phyloP scores from a whole-genome alignment of 2,888 invertebrate species.

The Koerneria pararmatus region DNA sequence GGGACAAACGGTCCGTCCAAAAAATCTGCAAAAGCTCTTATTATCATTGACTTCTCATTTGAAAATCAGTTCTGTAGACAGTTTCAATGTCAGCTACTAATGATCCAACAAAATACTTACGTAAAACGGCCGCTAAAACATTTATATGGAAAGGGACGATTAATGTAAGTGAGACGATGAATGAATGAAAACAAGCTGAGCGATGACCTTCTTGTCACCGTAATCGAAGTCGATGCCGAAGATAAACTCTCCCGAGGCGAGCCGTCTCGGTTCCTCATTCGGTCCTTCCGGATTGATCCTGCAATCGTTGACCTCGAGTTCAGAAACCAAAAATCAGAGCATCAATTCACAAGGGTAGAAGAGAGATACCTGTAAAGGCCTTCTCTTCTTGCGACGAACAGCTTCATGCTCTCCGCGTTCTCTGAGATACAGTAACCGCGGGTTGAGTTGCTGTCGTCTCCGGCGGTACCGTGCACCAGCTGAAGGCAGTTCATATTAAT shows the following conservation, averaged over 20 bases:
- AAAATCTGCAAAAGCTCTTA: conserved; percentile 62
- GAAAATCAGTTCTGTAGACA: no score
- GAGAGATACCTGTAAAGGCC: conserved; percentile 46
- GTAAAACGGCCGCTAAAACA: no score
- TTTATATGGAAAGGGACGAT: no score
- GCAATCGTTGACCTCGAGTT: no score
- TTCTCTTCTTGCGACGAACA: conserved; percentile 57
- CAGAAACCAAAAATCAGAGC: no score
- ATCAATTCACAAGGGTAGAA: no score
- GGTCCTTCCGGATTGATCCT: conserved; percentile 37
- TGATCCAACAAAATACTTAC: no score
- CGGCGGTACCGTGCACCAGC: conserved; percentile 37
- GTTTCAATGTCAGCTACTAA: no score
- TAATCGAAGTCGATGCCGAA: conserved; percentile 88
- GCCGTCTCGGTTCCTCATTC: conserved; percentile 43
- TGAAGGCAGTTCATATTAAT: no score
- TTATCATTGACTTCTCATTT: not conserved
- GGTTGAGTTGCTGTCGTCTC: conserved; percentile 20
- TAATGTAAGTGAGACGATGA: no score
- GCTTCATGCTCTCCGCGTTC: conserved; percentile 54
- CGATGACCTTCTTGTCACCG: conserved; percentile 72
- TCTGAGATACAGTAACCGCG: conserved; percentile 57
- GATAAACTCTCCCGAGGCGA: conserved; percentile 59
- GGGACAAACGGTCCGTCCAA: conserved; percentile 69
- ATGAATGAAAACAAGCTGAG: no score